Percentiles rank a stretch among this genome's conserved stretches.
phyloP scores from a whole-genome alignment of 2,797 vertebrate species.

The Pseudotriccus pelzelni region DNA sequence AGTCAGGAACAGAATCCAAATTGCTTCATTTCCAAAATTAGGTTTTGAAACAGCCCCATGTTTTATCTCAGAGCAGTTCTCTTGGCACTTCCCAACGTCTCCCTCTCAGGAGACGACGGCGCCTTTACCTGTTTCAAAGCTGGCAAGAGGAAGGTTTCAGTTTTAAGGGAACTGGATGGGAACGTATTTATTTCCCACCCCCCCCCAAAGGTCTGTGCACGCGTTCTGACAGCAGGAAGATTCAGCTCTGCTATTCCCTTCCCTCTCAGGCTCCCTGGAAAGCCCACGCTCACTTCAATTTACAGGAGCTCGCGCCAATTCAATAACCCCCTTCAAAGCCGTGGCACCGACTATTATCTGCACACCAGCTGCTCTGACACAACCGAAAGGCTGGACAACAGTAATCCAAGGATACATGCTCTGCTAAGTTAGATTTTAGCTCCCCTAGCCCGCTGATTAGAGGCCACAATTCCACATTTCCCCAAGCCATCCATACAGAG shows the following conservation, averaged over 20 bases:
- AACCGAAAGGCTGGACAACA: not conserved
- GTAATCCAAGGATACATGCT: not conserved
- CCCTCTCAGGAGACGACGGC: not conserved
- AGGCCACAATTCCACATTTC: not conserved
- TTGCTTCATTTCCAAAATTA: not conserved
- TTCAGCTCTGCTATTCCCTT: not conserved
- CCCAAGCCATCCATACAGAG: not conserved
- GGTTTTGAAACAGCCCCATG: not conserved
- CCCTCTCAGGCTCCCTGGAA: not conserved
- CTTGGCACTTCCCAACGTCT: not conserved
- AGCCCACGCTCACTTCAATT: not conserved
- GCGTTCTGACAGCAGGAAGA: not conserved
- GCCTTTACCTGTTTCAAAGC: not conserved
- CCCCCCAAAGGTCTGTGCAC: not conserved
- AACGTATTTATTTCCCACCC: not conserved
- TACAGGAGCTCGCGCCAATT: not conserved
- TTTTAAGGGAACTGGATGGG: not conserved
- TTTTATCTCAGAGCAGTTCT: not conserved
- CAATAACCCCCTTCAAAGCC: not conserved
- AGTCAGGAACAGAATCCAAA: slow-evolving; percentile 11
- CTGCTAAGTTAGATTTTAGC: not conserved
- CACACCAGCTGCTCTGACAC: not conserved
- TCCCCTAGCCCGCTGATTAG: not conserved
- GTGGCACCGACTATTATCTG: not conserved
- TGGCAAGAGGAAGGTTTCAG: not conserved